A percentile compares a stretch with the other conserved stretches of the same genome.
Conservation (phyloP, 2,113 vertebrate genomes). For the rat (Rattus norvegicus) region GRCr8 NC_086038.1:2861501-2862000, state of each 20-base stretch:
- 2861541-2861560: constrained; percentile 81
- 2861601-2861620: constrained; percentile 58
- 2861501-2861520: constrained; percentile 77
- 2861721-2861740: constrained; percentile 75
- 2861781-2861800: constrained; percentile 4
- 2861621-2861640: not conserved
- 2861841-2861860: not conserved
- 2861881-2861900: not conserved
- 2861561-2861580: constrained; percentile 82
- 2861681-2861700: constrained; percentile 75
- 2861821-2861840: not conserved
- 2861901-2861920: not conserved
- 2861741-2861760: not conserved
- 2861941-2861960: not conserved
- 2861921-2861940: not conserved
- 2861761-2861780: not conserved
- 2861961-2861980: not conserved
- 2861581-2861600: constrained; percentile 10
- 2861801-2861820: not conserved
- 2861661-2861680: constrained; percentile 57
- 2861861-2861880: not conserved
- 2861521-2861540: constrained; percentile 71
- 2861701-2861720: constrained; percentile 58
- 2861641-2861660: not conserved
- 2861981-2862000: not conserved